A percentile compares a stretch with the other conserved stretches of the same genome.
These are phyloP conservation scores for Melanotus villosus DNA, from an alignment of 2,888 invertebrate species.

Conservation along the genomic window DNA sequence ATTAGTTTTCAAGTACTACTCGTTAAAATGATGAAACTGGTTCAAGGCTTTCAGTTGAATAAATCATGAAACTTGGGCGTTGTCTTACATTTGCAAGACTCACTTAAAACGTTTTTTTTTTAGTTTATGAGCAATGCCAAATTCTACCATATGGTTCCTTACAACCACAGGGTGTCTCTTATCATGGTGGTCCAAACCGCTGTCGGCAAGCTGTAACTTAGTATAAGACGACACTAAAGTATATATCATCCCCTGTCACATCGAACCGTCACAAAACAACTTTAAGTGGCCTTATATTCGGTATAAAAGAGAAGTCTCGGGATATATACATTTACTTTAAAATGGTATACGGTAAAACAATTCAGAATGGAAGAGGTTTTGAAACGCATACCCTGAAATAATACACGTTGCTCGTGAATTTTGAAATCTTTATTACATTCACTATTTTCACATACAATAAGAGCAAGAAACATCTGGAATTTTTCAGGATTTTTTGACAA, in stretches of 20 bases:
- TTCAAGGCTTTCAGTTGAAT: background rate
- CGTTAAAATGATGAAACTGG: background rate
- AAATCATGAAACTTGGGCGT: background rate
- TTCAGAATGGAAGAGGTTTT: background rate
- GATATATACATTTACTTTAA: slow-evolving; percentile 16
- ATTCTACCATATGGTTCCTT: slow-evolving; percentile 8
- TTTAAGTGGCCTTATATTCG: slow-evolving; percentile 19
- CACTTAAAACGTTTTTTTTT: background rate
- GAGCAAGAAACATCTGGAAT: too few species aligned
- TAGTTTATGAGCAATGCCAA: too few species aligned
- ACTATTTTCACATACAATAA: too few species aligned
- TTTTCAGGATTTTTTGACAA: too few species aligned
- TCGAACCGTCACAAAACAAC: slow-evolving; percentile 25
- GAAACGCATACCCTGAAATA: too few species aligned
- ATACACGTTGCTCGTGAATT: too few species aligned
- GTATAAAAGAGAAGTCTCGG: slow-evolving; percentile 9
- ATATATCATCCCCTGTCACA: slow-evolving; percentile 35
- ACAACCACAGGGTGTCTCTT: slow-evolving; percentile 20
- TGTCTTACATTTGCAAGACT: background rate
- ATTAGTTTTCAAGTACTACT: background rate
- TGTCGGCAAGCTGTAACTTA: slow-evolving; percentile 32
- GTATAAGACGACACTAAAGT: slow-evolving; percentile 18
- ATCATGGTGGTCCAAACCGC: slow-evolving; percentile 29
- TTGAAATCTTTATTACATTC: too few species aligned
- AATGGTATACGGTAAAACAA: slow-evolving; percentile 23